These are phyloP conservation scores for Athalia cordata DNA, from an alignment of 2,888 invertebrate genomes.

Conservation along the genomic window DNA sequence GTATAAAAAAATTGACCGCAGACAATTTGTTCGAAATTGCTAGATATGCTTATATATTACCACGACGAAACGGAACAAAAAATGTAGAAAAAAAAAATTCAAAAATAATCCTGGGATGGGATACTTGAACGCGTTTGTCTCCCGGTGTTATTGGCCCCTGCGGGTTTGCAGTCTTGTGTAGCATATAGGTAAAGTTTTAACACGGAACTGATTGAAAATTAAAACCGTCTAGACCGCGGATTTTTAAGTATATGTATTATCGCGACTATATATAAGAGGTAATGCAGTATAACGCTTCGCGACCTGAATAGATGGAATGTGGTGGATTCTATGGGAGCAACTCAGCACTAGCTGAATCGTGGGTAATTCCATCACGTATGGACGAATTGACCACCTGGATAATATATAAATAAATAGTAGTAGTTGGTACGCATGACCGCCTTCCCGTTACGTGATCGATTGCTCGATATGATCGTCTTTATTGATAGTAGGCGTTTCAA, in stretches of 20 bases:
- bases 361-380: slow-evolving; percentile 62
- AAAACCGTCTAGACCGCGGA: slow-evolving; percentile 20
- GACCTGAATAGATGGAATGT: slow-evolving; percentile 41
- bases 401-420: slow-evolving; percentile 66
- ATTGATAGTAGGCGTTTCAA: slow-evolving; percentile 34
- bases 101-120: too few relatives aligned
- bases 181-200: background rate
- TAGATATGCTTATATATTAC: background rate
- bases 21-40: slow-evolving; percentile 14
- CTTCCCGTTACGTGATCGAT: slow-evolving; percentile 65
- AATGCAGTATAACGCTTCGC: background rate
- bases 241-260: background rate
- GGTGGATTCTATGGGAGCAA: slow-evolving; percentile 39
- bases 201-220: background rate
- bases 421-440: slow-evolving; percentile 61
- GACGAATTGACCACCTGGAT: slow-evolving; percentile 66
- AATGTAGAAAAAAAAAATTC: too few relatives aligned
- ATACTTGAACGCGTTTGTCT: too few relatives aligned
- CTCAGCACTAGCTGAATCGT: slow-evolving; percentile 35
- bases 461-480: slow-evolving; percentile 52
- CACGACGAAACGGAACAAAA: background rate
- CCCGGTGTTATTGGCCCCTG: too few relatives aligned
- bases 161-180: too few relatives aligned
- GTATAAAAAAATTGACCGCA: background rate
- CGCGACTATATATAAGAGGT: background rate